These are phyloP conservation scores for Acholoe squamosa DNA, from an alignment of 2,888 invertebrate species.

Conservation along the genomic window DNA sequence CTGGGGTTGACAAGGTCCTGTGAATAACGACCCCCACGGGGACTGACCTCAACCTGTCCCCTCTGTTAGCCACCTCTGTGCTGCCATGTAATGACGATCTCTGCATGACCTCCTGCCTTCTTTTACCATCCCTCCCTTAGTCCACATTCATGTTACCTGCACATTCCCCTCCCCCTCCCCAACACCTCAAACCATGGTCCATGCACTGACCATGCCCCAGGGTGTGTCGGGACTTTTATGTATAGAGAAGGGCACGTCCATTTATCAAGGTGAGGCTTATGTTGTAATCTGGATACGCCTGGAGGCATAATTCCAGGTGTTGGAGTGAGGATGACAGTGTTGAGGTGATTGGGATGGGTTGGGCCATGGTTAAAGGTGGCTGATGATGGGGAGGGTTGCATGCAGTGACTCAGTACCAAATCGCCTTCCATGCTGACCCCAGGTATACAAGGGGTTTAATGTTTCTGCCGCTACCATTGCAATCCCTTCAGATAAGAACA, in stretches of 20 bases:
- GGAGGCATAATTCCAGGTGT: neutral
- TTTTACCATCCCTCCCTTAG: too few species aligned
- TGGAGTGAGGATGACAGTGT: neutral
- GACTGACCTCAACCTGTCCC: conserved; percentile 5
- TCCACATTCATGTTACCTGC: too few species aligned
- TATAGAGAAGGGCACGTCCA: neutral
- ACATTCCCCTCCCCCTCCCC: neutral
- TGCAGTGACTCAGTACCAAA: neutral
- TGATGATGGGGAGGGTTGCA: neutral
- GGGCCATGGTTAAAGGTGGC: too few species aligned
- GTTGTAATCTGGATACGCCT: conserved; percentile 16
- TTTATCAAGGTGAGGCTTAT: conserved; percentile 11
- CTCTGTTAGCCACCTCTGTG: neutral
- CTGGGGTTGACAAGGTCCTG: neutral
- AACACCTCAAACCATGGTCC: neutral
- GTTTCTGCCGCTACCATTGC: neutral
- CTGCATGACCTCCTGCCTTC: neutral
- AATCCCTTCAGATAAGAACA: conserved; percentile 28
- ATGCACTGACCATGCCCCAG: conserved; percentile 12
- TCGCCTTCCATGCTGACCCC: conserved; percentile 21
- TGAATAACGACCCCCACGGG: neutral
- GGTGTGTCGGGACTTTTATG: conserved; percentile 11
- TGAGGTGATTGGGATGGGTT: neutral
- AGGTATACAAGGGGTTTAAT: conserved; percentile 34
- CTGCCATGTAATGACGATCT: neutral